These are phyloP conservation scores for Parus major DNA, from an alignment of 2,113 vertebrate species.

Conservation along the genomic window DNA sequence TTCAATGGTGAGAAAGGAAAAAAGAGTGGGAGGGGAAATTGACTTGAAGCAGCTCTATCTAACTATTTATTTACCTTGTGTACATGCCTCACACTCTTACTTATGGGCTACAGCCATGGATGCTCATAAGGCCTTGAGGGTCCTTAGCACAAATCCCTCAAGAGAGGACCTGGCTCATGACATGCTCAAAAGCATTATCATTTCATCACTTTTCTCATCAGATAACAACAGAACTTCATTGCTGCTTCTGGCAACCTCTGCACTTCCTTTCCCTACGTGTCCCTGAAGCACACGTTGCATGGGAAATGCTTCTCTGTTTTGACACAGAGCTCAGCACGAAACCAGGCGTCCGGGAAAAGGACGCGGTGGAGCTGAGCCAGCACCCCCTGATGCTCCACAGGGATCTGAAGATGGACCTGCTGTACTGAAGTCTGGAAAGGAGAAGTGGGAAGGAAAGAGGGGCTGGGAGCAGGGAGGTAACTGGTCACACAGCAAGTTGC, in stretches of 20 bases:
- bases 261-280: background rate
- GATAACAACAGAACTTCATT: background rate
- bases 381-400: fast-evolving
- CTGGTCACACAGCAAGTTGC: background rate
- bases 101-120: background rate
- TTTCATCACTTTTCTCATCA: slow-evolving; percentile 20
- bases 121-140: background rate
- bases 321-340: background rate
- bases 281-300: background rate
- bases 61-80: slow-evolving; percentile 32
- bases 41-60: background rate
- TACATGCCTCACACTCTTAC: background rate
- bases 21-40: background rate
- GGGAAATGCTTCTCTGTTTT: slow-evolving; percentile 14
- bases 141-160: background rate
- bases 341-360: background rate
- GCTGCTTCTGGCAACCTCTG: slow-evolving; percentile 16
- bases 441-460: background rate
- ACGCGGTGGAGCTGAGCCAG: background rate
- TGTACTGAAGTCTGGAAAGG: background rate
- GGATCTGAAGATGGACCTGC: background rate
- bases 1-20: background rate
- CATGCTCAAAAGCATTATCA: background rate
- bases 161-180: background rate
- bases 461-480: background rate